Evolutionary conservation across 1,140 invertebrate genomes (phyloP).

Genomic region (Heliothis subflexa): DNA sequence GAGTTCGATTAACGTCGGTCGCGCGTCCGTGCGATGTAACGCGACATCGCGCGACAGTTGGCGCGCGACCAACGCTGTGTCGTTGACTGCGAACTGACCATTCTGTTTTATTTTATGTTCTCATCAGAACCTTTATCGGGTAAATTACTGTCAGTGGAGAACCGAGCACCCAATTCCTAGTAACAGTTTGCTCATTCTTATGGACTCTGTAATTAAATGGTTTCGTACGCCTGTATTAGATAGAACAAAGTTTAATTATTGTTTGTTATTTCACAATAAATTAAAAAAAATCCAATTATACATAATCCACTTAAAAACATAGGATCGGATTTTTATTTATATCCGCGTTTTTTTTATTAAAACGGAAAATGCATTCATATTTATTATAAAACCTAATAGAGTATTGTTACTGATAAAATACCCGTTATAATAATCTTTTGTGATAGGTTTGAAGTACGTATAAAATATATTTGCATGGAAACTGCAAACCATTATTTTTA

Average conservation of each 20-base stretch:
- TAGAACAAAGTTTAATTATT: too few relatives aligned
- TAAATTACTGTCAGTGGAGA: slow-evolving; percentile 58
- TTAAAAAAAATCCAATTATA: too few relatives aligned
- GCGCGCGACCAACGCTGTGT: slow-evolving; percentile 79
- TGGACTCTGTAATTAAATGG: not conserved
- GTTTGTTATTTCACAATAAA: too few relatives aligned
- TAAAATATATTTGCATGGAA: not conserved
- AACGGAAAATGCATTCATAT: not conserved
- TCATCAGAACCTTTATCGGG: slow-evolving; percentile 73
- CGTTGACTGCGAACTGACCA: slow-evolving; percentile 69
- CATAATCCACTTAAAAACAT: not conserved
- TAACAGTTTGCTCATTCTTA: slow-evolving; percentile 15
- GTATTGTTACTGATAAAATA: not conserved
- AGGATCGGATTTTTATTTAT: not conserved
- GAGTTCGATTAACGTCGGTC: slow-evolving; percentile 56
- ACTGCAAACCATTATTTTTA: slow-evolving; percentile 16
- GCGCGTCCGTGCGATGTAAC: slow-evolving; percentile 45
- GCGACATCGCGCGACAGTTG: slow-evolving; percentile 69
- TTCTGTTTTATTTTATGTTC: slow-evolving; percentile 83
- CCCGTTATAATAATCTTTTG: not conserved
- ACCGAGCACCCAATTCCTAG: slow-evolving; percentile 24
- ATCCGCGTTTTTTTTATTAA: not conserved
- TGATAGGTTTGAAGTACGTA: not conserved
- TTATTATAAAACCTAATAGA: not conserved
- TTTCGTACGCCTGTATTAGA: not conserved